A percentile compares a stretch with the other conserved stretches of the same genome.
Evolutionary conservation across 2,797 vertebrate species (phyloP).

Genomic region (Danio albolineatus): DNA sequence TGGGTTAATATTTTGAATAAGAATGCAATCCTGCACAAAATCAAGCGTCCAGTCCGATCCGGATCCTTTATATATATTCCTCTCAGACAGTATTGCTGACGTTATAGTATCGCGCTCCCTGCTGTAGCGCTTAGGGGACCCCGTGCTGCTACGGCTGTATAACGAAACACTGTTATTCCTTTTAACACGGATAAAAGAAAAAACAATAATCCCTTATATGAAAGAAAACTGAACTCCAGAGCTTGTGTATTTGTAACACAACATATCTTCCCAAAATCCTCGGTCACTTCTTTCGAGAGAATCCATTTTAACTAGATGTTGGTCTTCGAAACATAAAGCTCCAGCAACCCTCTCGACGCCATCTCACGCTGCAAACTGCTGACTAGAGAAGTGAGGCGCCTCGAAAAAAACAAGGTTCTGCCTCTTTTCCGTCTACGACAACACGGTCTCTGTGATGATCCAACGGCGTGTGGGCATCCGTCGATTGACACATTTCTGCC

Average conservation of each 20-base stretch:
- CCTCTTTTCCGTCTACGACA: conserved; percentile 63
- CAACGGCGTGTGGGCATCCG: conserved; percentile 57
- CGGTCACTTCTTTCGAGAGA: conserved; percentile 62
- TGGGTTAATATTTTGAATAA: conserved; percentile 58
- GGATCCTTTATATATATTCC: conserved; percentile 68
- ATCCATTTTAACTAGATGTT: conserved; percentile 62
- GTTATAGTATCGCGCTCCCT: conserved; percentile 74
- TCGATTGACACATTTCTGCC: conserved; percentile 63
- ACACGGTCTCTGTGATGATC: conserved; percentile 29
- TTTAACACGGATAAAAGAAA: conserved; percentile 65
- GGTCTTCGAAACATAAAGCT: conserved; percentile 61
- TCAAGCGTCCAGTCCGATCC: conserved; percentile 68
- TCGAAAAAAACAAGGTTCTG: conserved; percentile 61
- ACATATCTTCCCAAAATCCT: conserved; percentile 70
- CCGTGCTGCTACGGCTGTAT: conserved; percentile 74
- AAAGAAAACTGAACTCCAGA: conserved; percentile 70
- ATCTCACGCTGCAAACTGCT: conserved; percentile 55
- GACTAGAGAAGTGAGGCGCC: conserved; percentile 56
- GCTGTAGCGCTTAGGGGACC: conserved; percentile 78
- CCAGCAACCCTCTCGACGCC: conserved; percentile 49
- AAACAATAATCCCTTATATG: conserved; percentile 64
- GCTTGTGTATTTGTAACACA: conserved; percentile 69
- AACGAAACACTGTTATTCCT: conserved; percentile 47
- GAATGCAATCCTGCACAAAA: conserved; percentile 57
- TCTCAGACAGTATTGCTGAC: conserved; percentile 70